A percentile compares a stretch with the other conserved stretches of the same genome.
Evolutionary conservation across 1,140 invertebrate species (phyloP).

Genomic region (Bombus affinis): DNA sequence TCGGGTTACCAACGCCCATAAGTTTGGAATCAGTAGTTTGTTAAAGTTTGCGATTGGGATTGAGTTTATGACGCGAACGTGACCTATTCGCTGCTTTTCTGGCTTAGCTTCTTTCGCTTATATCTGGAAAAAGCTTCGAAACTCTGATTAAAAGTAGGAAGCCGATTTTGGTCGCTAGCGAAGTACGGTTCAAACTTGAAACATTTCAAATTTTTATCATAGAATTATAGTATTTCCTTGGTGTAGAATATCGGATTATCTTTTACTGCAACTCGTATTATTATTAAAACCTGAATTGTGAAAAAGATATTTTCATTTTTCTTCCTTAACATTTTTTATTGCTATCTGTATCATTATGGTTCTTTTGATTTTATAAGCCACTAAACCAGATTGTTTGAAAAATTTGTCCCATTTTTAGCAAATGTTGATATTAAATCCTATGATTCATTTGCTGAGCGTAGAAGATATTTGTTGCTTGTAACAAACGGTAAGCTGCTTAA

Average conservation of each 20-base stretch:
- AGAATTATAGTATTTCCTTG: neutral
- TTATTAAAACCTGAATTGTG: no score
- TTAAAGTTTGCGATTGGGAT: slow-evolving; percentile 27
- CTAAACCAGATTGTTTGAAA: neutral
- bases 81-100: neutral
- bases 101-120: neutral
- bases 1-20: neutral
- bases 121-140: neutral
- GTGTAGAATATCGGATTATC: neutral
- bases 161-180: neutral
- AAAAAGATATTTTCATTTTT: no score
- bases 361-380: no score
- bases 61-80: slow-evolving; percentile 14
- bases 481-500: neutral
- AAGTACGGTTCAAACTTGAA: neutral
- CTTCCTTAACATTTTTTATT: neutral
- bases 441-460: neutral
- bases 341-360: neutral
- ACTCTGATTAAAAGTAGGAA: neutral
- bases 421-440: neutral
- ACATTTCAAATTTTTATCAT: neutral
- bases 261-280: neutral
- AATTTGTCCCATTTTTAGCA: neutral
- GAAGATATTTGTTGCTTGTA: neutral
- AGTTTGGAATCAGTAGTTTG: neutral